phyloP scores from a whole-genome alignment of 2,797 vertebrate species.

The Danionella dracula region DNA sequence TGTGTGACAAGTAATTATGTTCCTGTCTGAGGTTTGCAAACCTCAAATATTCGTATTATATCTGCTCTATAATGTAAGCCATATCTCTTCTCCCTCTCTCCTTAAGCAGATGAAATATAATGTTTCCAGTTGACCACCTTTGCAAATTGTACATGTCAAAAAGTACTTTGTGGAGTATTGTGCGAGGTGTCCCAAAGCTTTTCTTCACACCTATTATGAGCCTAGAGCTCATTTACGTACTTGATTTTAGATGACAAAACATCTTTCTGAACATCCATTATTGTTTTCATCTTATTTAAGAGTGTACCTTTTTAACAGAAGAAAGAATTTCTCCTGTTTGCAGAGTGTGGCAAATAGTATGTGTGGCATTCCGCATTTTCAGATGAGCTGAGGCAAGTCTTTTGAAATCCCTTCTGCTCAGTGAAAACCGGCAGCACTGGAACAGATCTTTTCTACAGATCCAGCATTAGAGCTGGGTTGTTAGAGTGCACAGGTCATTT shows the following conservation, averaged over 20 bases:
- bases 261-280: conserved; percentile 25
- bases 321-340: conserved; percentile 14
- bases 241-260: no score
- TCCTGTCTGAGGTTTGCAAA: conserved; percentile 43
- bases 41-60: not conserved
- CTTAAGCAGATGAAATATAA: conserved; percentile 52
- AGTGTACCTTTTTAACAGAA: conserved; percentile 16
- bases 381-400: conserved; percentile 29
- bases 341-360: conserved; percentile 15
- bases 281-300: conserved; percentile 37
- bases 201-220: conserved; percentile 55
- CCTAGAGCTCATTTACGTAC: no score
- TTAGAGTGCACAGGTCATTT: conserved; percentile 14
- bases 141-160: conserved; percentile 66
- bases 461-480: not conserved
- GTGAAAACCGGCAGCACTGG: conserved; percentile 21
- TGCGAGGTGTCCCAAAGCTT: conserved; percentile 6
- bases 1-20: conserved; percentile 53
- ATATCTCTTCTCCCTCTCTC: conserved; percentile 1
- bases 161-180: conserved; percentile 37
- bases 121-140: conserved; percentile 66
- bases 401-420: conserved; percentile 27
- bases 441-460: conserved; percentile 3
- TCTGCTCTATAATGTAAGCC: conserved; percentile 17
- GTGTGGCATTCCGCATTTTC: conserved; percentile 39